phyloP scores from a whole-genome alignment of 2,797 vertebrate species.

The Cichlasoma orientale region DNA sequence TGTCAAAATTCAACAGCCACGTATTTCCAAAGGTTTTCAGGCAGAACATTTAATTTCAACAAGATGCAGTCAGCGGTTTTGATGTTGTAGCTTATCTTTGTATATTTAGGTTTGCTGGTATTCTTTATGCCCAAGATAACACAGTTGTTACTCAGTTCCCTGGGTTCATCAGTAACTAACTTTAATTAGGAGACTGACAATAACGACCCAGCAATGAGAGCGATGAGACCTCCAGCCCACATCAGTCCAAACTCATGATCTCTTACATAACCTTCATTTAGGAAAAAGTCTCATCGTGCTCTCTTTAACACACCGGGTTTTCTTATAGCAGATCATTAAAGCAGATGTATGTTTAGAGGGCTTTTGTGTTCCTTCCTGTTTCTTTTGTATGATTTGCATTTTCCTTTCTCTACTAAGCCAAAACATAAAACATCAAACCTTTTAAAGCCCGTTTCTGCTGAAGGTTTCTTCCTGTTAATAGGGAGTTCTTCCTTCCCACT shows the following conservation, averaged over 20 bases:
- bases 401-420: neutral
- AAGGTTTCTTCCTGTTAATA: neutral
- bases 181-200: neutral
- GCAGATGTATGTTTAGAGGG: neutral
- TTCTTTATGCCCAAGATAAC: neutral
- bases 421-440: neutral
- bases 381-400: neutral
- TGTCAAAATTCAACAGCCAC: neutral
- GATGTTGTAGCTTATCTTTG: neutral
- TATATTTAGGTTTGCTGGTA: rapidly evolving
- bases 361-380: too few species aligned
- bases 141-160: neutral
- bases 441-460: rapidly evolving
- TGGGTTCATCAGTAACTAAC: neutral
- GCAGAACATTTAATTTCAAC: neutral
- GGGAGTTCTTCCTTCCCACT: neutral
- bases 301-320: neutral
- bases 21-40: too few species aligned
- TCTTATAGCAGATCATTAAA: neutral
- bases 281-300: neutral
- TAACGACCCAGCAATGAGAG: neutral
- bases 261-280: neutral
- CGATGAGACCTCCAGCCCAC: neutral
- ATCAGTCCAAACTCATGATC: neutral
- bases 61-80: neutral